Conservation (phyloP, 2,888 invertebrate species). For the Gortyna flavago region DNA sequence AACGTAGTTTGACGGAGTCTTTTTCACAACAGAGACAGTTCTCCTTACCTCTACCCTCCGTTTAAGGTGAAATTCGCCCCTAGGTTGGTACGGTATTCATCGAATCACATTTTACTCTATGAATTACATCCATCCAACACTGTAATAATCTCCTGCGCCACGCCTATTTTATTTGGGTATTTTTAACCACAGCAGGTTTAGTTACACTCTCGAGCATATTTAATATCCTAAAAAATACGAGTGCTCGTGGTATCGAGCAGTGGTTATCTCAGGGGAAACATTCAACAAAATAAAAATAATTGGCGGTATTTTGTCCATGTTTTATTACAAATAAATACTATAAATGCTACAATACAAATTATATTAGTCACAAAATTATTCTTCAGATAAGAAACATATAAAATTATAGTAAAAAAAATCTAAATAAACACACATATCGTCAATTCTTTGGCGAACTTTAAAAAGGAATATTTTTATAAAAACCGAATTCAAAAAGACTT, state of each 20-base stretch:
- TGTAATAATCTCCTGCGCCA: too few relatives aligned
- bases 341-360: constrained; percentile 77
- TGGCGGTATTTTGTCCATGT: constrained; percentile 59
- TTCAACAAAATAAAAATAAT: neutral
- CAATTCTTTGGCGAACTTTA: constrained; percentile 68
- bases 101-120: too few relatives aligned
- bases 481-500: constrained; percentile 47
- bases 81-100: too few relatives aligned
- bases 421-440: constrained; percentile 66
- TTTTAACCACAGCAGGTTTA: too few relatives aligned
- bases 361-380: constrained; percentile 76
- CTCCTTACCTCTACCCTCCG: too few relatives aligned
- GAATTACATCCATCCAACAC: too few relatives aligned
- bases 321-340: constrained; percentile 86
- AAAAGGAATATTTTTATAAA: constrained; percentile 53
- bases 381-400: constrained; percentile 68
- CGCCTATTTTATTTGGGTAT: too few relatives aligned
- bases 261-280: neutral
- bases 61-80: too few relatives aligned
- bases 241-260: neutral
- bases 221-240: neutral
- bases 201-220: too few relatives aligned
- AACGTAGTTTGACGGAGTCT: too few relatives aligned
- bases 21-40: too few relatives aligned
- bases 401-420: constrained; percentile 69